These are phyloP conservation scores for Bombylius discolor DNA, from an alignment of 2,888 invertebrate genomes.

Conservation along the genomic window DNA sequence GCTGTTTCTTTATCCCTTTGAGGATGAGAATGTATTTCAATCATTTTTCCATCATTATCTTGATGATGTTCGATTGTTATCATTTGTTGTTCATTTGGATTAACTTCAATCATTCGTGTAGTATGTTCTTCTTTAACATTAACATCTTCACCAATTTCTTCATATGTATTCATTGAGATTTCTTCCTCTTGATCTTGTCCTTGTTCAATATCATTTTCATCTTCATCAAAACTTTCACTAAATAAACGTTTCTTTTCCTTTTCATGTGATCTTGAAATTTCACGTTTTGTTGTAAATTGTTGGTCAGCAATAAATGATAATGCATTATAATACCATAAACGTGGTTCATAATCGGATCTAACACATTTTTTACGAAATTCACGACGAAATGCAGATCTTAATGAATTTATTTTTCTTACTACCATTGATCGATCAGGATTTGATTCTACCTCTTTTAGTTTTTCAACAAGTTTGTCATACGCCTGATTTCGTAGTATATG, in stretches of 20 bases:
- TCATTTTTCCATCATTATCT: background rate
- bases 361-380: constrained; percentile 28
- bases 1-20: background rate
- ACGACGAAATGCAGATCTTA: constrained; percentile 32
- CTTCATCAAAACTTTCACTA: background rate
- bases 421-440: constrained; percentile 34
- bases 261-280: background rate
- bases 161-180: background rate
- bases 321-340: constrained; percentile 33
- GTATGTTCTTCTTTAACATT: background rate
- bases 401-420: constrained; percentile 33
- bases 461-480: constrained; percentile 32
- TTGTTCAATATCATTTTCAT: background rate
- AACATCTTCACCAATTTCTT: background rate
- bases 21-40: background rate
- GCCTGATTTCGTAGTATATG: constrained; percentile 30
- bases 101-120: background rate
- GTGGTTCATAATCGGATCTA: constrained; percentile 29
- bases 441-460: constrained; percentile 33
- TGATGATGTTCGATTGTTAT: background rate
- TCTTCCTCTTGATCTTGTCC: background rate
- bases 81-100: background rate
- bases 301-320: constrained; percentile 33
- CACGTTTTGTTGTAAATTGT: background rate
- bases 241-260: background rate